Percentiles rank a stretch among this genome's conserved stretches.
These are phyloP conservation scores for Paracentrotus lividus DNA, from an alignment of 53 echinoderm and acorn worm species.

Conservation along the genomic window DNA sequence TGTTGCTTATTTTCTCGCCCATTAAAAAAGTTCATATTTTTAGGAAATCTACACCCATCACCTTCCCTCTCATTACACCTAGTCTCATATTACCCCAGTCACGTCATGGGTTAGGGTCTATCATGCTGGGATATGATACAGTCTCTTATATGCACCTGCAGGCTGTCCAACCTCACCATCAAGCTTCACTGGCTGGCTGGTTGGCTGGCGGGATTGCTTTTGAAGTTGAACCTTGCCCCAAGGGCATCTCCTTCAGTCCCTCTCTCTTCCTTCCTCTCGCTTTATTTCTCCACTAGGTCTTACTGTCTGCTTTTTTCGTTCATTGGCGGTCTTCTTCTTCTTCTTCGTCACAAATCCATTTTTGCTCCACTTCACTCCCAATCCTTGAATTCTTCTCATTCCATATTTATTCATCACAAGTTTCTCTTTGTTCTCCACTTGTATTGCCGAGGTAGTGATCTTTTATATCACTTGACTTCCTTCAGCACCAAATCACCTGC, in stretches of 20 bases:
- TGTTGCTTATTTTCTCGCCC: too few relatives aligned
- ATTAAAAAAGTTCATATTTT: too few relatives aligned
- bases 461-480: background rate
- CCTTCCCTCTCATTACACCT: too few relatives aligned
- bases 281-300: background rate
- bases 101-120: background rate
- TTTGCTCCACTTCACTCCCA: background rate
- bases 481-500: background rate
- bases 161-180: too few relatives aligned
- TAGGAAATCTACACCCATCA: too few relatives aligned
- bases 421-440: background rate
- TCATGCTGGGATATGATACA: slow-evolving; percentile 41
- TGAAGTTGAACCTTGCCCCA: slow-evolving; percentile 46
- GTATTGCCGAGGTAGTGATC: background rate
- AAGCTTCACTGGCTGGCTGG: slow-evolving; percentile 55
- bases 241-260: background rate
- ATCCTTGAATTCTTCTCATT: slow-evolving; percentile 34
- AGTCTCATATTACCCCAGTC: too few relatives aligned
- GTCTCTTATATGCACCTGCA: slow-evolving; percentile 54
- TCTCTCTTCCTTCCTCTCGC: background rate
- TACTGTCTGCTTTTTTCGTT: slow-evolving; percentile 17
- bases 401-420: background rate
- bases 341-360: slow-evolving; percentile 1
- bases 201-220: slow-evolving; percentile 47
- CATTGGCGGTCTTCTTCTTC: background rate